Evolutionary conservation across 2,888 invertebrate genomes (phyloP).

Genomic region (Aspidiotus rigidus): DNA sequence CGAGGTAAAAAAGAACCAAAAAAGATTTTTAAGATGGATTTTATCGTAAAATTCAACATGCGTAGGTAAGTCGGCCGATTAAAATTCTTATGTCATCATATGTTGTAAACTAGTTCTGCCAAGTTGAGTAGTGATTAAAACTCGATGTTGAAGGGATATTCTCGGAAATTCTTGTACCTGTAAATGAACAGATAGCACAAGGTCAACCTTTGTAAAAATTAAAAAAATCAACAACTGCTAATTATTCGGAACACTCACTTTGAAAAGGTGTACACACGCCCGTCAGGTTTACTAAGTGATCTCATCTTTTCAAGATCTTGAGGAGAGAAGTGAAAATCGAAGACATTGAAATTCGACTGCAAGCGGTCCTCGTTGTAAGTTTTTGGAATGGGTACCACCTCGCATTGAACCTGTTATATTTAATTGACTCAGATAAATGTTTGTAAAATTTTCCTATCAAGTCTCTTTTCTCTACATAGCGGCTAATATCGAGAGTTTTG

Average conservation of each 20-base stretch:
- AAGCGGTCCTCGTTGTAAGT: constrained; percentile 37
- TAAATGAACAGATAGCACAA: constrained; percentile 34
- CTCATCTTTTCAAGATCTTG: constrained; percentile 37
- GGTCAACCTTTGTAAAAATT: no score
- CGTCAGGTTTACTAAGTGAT: constrained; percentile 35
- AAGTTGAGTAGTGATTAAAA: constrained; percentile 41
- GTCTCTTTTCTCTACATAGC: no score
- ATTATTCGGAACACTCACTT: background rate
- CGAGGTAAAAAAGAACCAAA: no score
- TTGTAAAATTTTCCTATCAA: no score
- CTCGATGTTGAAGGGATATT: constrained; percentile 48
- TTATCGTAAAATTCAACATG: no score
- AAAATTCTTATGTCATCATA: no score
- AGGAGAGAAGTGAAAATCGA: constrained; percentile 37
- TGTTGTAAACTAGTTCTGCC: no score
- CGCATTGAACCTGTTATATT: constrained; percentile 40
- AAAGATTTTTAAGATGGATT: no score
- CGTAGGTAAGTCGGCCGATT: no score
- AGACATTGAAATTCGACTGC: constrained; percentile 38
- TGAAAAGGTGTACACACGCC: constrained; percentile 9
- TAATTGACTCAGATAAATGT: no score
- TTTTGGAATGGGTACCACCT: constrained; percentile 38
- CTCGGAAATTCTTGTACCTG: constrained; percentile 44
- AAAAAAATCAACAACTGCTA: no score
- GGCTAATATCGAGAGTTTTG: background rate